Conservation (phyloP, 2,113 vertebrate species). For the Menura novaehollandiae region DNA sequence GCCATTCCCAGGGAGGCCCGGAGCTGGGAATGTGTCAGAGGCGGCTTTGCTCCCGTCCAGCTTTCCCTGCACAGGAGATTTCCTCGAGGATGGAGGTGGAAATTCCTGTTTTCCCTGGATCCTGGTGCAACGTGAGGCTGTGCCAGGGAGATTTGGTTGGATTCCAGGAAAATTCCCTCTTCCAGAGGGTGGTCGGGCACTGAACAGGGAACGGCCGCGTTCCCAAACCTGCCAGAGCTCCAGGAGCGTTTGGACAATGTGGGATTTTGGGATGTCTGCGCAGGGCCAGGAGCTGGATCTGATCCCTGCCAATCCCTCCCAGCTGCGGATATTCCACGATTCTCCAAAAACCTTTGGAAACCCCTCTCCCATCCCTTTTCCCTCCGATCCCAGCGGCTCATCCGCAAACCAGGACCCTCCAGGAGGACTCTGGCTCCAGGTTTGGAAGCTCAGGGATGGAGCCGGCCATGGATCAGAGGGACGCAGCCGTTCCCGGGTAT, state of each 20-base stretch:
- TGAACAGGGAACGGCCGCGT: neutral
- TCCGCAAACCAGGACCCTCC: too few species aligned
- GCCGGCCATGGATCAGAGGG: too few species aligned
- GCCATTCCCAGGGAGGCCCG: neutral
- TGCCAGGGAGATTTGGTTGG: neutral
- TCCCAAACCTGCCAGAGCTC: neutral
- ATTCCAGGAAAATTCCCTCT: neutral
- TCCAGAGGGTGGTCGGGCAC: neutral
- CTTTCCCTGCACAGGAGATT: neutral
- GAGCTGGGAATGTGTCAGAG: rapidly evolving
- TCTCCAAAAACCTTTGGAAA: neutral
- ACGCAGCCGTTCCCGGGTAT: neutral
- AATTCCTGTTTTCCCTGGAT: neutral
- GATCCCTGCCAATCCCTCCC: neutral
- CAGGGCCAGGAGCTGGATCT: neutral
- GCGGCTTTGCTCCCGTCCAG: neutral
- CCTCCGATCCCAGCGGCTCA: rapidly evolving
- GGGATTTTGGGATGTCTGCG: neutral
- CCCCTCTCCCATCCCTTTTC: neutral
- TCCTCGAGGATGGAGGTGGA: neutral
- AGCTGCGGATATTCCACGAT: neutral
- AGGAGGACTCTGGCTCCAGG: too few species aligned
- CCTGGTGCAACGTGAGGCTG: neutral
- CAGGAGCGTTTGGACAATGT: rapidly evolving
- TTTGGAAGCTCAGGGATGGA: too few species aligned